Evolutionary conservation across 2,888 invertebrate species (phyloP).

Genomic region (Amiota minor): DNA sequence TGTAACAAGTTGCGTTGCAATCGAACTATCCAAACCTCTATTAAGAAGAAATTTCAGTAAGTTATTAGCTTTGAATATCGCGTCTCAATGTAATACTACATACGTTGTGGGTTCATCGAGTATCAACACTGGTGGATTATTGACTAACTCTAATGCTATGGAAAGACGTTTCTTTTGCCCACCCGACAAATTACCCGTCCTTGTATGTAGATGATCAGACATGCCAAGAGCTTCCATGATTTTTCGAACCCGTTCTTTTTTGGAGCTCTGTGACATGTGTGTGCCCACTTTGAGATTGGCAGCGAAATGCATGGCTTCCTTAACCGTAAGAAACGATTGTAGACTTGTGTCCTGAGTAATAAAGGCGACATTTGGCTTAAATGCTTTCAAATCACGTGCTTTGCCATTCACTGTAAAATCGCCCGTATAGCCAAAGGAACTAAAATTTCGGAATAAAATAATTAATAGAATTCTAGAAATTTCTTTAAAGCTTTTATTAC

Average conservation of each 20-base stretch:
- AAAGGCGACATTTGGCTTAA: constrained; percentile 86
- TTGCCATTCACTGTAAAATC: constrained; percentile 83
- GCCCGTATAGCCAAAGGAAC: constrained; percentile 76
- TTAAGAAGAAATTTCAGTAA: constrained; percentile 49
- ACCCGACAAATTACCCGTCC: constrained; percentile 84
- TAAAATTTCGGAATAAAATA: constrained; percentile 44
- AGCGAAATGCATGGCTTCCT: constrained; percentile 89
- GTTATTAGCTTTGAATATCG: neutral
- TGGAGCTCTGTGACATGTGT: constrained; percentile 77
- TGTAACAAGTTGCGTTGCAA: constrained; percentile 87
- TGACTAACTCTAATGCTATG: constrained; percentile 91
- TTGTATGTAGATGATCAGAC: constrained; percentile 78
- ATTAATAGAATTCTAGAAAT: neutral
- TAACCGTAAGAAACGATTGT: constrained; percentile 86
- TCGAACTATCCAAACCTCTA: constrained; percentile 86
- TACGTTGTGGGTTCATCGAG: constrained; percentile 96
- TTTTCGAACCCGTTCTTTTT: constrained; percentile 81
- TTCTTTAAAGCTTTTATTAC: neutral
- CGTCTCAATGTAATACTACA: constrained; percentile 10
- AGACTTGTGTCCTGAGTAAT: constrained; percentile 91
- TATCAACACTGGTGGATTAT: constrained; percentile 93
- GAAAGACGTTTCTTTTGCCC: constrained; percentile 93
- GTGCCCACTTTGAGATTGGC: constrained; percentile 89
- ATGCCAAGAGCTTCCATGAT: constrained; percentile 86
- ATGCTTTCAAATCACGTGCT: constrained; percentile 78